Conservation (phyloP, 2,113 vertebrate genomes). For the Stomatorhinus ivindoensis region DNA sequence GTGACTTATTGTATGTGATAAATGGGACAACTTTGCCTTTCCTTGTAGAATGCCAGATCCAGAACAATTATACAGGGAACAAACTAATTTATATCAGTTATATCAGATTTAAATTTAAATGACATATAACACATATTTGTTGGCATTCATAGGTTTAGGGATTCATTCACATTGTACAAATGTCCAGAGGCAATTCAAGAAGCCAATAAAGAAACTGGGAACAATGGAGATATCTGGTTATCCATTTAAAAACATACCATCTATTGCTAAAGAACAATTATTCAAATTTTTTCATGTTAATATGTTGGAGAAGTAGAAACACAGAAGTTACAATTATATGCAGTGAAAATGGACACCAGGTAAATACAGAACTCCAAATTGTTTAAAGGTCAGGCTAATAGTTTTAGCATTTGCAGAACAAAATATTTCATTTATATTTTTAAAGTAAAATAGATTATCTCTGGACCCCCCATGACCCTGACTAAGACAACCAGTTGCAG, state of each 20-base stretch:
- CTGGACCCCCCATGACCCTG: neutral
- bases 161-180: neutral
- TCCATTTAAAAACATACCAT: neutral
- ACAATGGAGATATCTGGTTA: neutral
- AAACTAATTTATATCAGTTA: neutral
- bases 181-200: neutral
- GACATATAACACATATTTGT: neutral
- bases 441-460: neutral
- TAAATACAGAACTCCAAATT: neutral
- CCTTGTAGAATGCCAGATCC: neutral
- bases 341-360: neutral
- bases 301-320: neutral
- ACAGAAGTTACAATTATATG: neutral
- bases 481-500: neutral
- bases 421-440: neutral
- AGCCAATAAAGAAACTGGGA: neutral
- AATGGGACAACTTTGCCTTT: neutral
- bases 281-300: neutral
- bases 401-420: neutral
- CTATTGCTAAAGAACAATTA: neutral
- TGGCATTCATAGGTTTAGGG: neutral
- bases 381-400: neutral
- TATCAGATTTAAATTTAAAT: neutral
- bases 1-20: slow-evolving; percentile 1
- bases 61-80: neutral